phyloP scores from a whole-genome alignment of 2,797 vertebrate species.

The Peromyscus aztecus region DNA sequence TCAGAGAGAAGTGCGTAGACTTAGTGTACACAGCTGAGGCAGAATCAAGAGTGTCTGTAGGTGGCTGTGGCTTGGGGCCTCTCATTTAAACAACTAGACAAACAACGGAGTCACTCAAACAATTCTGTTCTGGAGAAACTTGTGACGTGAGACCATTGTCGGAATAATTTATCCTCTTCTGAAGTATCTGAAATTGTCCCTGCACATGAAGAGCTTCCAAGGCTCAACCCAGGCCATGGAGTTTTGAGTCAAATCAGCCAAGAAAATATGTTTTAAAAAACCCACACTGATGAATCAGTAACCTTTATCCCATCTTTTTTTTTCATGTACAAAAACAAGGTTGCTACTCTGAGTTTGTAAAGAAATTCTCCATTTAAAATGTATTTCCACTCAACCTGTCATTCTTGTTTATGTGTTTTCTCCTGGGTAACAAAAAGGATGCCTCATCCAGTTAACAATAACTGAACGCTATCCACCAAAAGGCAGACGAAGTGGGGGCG shows the following conservation, averaged over 20 bases:
- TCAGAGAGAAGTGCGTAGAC: neutral
- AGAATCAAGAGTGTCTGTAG: conserved; percentile 25
- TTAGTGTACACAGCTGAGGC: neutral
- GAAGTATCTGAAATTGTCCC: neutral
- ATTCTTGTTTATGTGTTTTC: conserved; percentile 22
- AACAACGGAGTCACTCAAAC: neutral
- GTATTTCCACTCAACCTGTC: conserved; percentile 26
- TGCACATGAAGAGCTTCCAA: neutral
- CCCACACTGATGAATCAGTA: conserved; percentile 21
- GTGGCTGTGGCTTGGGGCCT: neutral
- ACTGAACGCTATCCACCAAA: neutral
- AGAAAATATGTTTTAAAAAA: conserved; percentile 5
- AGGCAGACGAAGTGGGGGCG: neutral
- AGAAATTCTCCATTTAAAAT: conserved; percentile 45
- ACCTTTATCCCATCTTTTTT: conserved; percentile 22
- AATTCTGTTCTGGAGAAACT: conserved; percentile 27
- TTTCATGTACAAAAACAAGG: neutral
- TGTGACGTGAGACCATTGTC: neutral
- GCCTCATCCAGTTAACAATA: conserved; percentile 15
- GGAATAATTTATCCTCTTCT: conserved; percentile 1
- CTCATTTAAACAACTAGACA: neutral
- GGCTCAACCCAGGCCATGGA: neutral
- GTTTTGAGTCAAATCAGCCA: conserved; percentile 48
- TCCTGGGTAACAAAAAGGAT: conserved; percentile 3
- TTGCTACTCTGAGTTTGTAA: neutral